A percentile compares a stretch with the other conserved stretches of the same genome.
phyloP scores from a whole-genome alignment of 2,113 vertebrate species.

The Marmota monax region DNA sequence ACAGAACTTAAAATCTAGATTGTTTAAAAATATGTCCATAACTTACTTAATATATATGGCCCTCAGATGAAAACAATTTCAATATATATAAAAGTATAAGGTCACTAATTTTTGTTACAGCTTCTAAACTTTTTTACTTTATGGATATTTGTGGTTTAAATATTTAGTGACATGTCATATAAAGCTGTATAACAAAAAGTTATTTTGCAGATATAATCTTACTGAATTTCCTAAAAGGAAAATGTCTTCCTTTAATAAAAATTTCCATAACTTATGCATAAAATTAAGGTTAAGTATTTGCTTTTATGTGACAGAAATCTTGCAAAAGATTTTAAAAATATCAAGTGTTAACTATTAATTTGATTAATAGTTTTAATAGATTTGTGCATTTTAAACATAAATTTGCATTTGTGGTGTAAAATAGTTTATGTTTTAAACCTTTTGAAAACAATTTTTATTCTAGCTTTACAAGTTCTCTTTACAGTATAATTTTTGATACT shows the following conservation, averaged over 20 bases:
- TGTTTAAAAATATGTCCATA: conserved; percentile 48
- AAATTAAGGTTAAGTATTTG: conserved; percentile 34
- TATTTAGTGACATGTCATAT: background rate
- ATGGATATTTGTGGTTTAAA: conserved; percentile 57
- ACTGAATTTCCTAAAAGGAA: conserved; percentile 27
- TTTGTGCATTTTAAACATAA: conserved; percentile 18
- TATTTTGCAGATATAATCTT: conserved; percentile 43
- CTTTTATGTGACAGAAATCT: conserved; percentile 18
- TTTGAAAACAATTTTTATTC: conserved; percentile 50
- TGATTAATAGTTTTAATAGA: background rate
- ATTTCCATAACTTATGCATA: conserved; percentile 36
- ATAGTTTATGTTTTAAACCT: conserved; percentile 3
- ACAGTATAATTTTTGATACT: background rate
- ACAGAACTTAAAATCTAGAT: conserved; percentile 1
- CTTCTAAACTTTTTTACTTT: conserved; percentile 59
- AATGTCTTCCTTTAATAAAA: background rate
- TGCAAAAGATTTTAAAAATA: conserved; percentile 34
- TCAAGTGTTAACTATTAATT: background rate
- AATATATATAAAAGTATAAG: conserved; percentile 15
- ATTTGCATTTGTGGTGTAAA: conserved; percentile 6
- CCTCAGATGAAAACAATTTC: background rate
- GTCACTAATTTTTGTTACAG: conserved; percentile 23
- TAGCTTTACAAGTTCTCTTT: conserved; percentile 20
- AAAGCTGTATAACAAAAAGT: background rate
- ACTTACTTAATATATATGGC: background rate